Evolutionary conservation across 2,797 vertebrate species (phyloP), one percentile per base, ranked within the genome.

Genomic region (Channa striata): DNA sequence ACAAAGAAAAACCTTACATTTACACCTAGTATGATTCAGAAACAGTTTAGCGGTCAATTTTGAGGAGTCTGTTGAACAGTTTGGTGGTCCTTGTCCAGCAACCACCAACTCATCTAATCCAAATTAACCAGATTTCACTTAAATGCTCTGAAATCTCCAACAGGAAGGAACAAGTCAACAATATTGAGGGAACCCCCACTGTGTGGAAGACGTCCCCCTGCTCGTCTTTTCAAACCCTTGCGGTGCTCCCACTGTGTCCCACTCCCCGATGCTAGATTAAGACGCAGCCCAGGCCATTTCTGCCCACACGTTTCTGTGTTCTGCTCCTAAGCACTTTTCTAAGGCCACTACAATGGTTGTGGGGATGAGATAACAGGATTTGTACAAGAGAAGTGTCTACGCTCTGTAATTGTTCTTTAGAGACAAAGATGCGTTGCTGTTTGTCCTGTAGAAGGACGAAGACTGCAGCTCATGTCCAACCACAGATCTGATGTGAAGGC

Each of bases 51-150:
- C 23, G 69, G 58, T 67, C 64, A n/a, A 56, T 52, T 54, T 44
- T 68, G 72, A 58, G 44, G 72, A 68, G 60, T 58, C 48, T 37
- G 20, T 49, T 34, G 17, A 48, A 70, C 14, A 72, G 44, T 42
- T 58, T 8, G 77, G 85, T 86, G 91, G 90, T 90, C 89, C 68
- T 69, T 64, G 11, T 0, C 62, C 67, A 49, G 61, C 68, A 54
- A 72, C 68, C 60, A 33, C 64, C 64, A 48, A 81, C 79, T 72
- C 6, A 19, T 72, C 80, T 91, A 91, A 93, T 91, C 89, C 91
- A 83, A 91, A 91, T 90, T 90, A 92, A 91, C 87, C 86, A 83
- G 74, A 79, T 90, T 91, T 90, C 79, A 52, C 69, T 65, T 87
- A 81, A 91, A 88, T 20, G 40, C 51, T 37, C 77, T 83, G 71